These are phyloP conservation scores for Neoaliturus tenellus DNA, from an alignment of 2,888 invertebrate species.

Conservation along the genomic window DNA sequence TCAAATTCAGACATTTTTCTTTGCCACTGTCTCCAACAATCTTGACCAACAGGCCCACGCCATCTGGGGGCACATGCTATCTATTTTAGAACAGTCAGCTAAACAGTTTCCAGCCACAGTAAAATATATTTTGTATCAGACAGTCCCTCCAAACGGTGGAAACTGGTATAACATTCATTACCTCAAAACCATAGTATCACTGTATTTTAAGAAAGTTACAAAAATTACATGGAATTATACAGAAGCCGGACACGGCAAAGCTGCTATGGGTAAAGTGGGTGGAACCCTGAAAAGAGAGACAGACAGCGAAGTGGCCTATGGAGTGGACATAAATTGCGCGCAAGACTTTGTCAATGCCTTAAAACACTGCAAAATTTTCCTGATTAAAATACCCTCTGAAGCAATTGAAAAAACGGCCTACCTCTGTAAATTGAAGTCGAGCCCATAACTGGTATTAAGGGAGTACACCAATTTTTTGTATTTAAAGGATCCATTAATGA, in stretches of 20 bases:
- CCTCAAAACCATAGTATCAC: background rate
- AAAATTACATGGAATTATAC: conserved; percentile 2
- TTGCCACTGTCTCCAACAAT: background rate
- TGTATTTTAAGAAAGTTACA: background rate
- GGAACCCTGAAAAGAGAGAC: conserved; percentile 21
- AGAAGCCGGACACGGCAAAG: conserved; percentile 32
- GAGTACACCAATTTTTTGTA: background rate
- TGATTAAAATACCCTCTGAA: background rate
- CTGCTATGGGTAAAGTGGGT: conserved; percentile 10
- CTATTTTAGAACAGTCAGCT: background rate
- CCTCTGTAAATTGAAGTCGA: background rate
- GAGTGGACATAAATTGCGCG: background rate
- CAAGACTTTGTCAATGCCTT: background rate
- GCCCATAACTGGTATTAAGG: background rate
- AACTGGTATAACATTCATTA: background rate
- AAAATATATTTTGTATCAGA: background rate
- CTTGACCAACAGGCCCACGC: background rate
- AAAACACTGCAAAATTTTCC: background rate
- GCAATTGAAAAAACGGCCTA: background rate
- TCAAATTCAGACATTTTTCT: background rate
- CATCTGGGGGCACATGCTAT: background rate
- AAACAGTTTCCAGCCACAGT: background rate
- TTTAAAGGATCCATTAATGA: background rate
- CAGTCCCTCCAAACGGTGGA: background rate
- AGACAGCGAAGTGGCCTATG: background rate